Evolutionary conservation across 2,113 vertebrate species (phyloP).

Genomic region (Proteles cristata): DNA sequence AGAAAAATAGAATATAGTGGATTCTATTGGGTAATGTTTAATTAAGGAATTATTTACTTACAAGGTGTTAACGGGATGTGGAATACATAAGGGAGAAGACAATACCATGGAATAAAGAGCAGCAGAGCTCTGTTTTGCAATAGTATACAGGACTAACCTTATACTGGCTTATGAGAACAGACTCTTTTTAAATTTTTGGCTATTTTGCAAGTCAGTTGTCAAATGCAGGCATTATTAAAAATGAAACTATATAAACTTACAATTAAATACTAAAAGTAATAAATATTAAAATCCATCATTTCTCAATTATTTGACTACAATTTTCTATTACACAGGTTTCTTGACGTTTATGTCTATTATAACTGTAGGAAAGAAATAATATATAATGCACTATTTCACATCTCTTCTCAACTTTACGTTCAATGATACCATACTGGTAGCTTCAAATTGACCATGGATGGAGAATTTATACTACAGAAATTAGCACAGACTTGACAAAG

Average conservation of each 20-base stretch:
- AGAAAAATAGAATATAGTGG: neutral
- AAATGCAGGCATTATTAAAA: constrained; percentile 32
- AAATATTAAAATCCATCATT: neutral
- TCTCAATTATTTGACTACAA: constrained; percentile 17
- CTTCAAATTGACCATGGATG: neutral
- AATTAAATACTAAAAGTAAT: neutral
- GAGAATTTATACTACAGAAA: neutral
- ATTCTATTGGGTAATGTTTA: neutral
- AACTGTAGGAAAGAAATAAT: neutral
- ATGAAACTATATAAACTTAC: neutral
- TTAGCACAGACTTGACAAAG: neutral
- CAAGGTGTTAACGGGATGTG: neutral
- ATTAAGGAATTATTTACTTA: constrained; percentile 18
- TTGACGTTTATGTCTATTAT: neutral
- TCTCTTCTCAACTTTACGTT: neutral
- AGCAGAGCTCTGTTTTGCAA: neutral
- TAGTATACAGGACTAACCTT: neutral
- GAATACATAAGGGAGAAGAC: neutral
- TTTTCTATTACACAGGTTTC: neutral
- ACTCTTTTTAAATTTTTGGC: neutral
- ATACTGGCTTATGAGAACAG: neutral
- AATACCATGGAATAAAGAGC: neutral
- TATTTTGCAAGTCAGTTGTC: neutral
- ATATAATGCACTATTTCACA: neutral
- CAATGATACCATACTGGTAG: neutral